Base-by-base conservation (phyloP, 2,888 invertebrate species). In the Epirrhoe tristata region DNA sequence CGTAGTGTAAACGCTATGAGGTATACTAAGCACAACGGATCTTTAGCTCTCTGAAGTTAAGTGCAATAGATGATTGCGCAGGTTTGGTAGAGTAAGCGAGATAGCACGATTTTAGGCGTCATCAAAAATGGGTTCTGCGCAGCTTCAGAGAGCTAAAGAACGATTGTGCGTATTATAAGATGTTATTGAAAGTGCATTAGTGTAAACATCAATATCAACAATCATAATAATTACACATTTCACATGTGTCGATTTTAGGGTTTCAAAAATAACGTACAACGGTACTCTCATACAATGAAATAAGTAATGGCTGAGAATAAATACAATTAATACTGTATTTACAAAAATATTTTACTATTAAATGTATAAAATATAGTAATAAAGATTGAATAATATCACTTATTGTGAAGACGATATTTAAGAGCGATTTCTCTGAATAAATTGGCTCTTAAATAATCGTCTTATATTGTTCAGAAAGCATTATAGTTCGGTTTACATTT, bases 321-420 rank as follows among this genome's bases (percentile, higher is more conserved):
- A 83, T 82, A 86, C 79, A 75, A 76, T 63, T 82, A 83, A 85
- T 83, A 86, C 81, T 86, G 86, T 88, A 88, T 88, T 87, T 88
- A 88, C 86, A 88, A 88, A 88, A 88, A 88, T 88, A 88, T 86
- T 75, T 80, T 74, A 75, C 74, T 68, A 73, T 69, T 79, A 12
- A 67, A 72, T 69, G 74, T 58, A 73, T 70, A 67, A 14, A 62
- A 43, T 70, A 70, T 74, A 63, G 62, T 63, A 56, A 67, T 74
- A 72, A 68, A 78, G 52, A 72, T 74, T 77, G 70, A 77, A 78
- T 77, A 76, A 53, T 24, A 51, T 58, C 51, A 36, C n/a, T 78
- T 79, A 76, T 72, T 67, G 58, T 54, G 58, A 43, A 4, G 53
- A 53, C 53, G 32, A 64, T 57, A 24, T 34, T 5, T 50, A 32